These are phyloP conservation scores for Clarias gariepinus DNA, from an alignment of 2,113 vertebrate genomes.

Conservation along the genomic window DNA sequence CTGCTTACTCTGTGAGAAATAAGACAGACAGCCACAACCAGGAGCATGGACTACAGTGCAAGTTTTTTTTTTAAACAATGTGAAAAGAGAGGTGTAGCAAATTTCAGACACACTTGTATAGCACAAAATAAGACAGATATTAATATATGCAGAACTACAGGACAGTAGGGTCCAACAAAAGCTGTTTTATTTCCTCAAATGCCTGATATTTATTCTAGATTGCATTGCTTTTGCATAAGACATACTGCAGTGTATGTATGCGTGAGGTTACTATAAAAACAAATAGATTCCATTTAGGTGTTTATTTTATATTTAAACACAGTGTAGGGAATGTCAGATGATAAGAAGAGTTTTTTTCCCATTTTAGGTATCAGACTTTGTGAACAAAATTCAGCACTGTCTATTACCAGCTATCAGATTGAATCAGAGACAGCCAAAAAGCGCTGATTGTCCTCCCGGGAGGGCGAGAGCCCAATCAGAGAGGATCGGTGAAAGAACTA, in stretches of 20 bases:
- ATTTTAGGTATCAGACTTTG: neutral
- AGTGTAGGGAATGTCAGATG: neutral
- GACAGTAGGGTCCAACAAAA: neutral
- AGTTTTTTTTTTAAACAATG: no score
- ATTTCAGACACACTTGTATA: neutral
- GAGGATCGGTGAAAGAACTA: neutral
- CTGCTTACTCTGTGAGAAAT: neutral
- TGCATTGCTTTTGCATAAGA: neutral
- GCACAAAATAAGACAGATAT: neutral
- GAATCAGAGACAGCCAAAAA: constrained; percentile 5
- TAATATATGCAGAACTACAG: neutral
- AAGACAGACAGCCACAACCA: neutral
- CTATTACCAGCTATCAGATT: neutral
- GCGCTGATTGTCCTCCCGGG: neutral
- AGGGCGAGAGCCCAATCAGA: neutral
- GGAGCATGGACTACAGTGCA: neutral
- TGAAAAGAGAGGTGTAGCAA: neutral
- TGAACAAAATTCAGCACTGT: neutral
- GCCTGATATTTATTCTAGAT: neutral
- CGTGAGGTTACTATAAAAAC: neutral
- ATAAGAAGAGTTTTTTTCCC: neutral
- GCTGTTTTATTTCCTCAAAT: neutral
- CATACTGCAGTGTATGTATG: neutral
- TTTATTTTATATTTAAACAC: neutral
- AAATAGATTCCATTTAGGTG: neutral